These are phyloP conservation scores for Camponotus floridanus DNA, from an alignment of 1,140 invertebrate species.

Conservation along the genomic window DNA sequence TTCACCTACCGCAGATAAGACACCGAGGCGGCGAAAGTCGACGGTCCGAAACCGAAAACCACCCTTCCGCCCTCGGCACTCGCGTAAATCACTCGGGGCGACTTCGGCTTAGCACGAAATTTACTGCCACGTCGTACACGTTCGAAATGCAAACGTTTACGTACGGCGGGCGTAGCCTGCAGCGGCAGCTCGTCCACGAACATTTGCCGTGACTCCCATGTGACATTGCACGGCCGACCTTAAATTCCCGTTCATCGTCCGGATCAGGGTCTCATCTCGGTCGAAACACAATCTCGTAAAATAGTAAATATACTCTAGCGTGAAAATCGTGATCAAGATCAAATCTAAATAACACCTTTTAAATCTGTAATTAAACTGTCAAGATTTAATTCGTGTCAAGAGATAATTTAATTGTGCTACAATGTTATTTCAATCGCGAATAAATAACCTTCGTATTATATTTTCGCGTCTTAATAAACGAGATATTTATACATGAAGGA, in stretches of 20 bases:
- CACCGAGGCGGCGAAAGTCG: constrained; percentile 40
- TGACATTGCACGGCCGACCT: constrained; percentile 49
- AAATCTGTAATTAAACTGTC: background rate
- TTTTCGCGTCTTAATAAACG: background rate
- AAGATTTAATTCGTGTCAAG: background rate
- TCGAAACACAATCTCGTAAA: background rate
- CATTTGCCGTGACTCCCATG: constrained; percentile 64
- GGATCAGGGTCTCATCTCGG: constrained; percentile 21
- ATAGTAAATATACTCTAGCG: background rate
- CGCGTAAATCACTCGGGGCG: constrained; percentile 75
- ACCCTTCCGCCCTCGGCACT: constrained; percentile 59
- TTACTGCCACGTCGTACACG: constrained; percentile 75
- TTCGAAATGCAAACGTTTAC: constrained; percentile 74
- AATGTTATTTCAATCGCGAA: background rate
- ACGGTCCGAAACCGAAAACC: constrained; percentile 60
- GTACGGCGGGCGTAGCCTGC: constrained; percentile 51
- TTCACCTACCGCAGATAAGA: constrained; percentile 50
- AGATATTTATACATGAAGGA: background rate
- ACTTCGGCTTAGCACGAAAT: constrained; percentile 79
- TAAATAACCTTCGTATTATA: background rate
- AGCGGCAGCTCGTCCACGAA: constrained; percentile 48
- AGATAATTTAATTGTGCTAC: background rate
- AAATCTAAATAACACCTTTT: background rate
- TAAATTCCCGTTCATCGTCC: constrained; percentile 45
- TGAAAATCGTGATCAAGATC: background rate